Evolutionary conservation across 2,888 invertebrate genomes (phyloP).

Genomic region (Rotaria sp.): DNA sequence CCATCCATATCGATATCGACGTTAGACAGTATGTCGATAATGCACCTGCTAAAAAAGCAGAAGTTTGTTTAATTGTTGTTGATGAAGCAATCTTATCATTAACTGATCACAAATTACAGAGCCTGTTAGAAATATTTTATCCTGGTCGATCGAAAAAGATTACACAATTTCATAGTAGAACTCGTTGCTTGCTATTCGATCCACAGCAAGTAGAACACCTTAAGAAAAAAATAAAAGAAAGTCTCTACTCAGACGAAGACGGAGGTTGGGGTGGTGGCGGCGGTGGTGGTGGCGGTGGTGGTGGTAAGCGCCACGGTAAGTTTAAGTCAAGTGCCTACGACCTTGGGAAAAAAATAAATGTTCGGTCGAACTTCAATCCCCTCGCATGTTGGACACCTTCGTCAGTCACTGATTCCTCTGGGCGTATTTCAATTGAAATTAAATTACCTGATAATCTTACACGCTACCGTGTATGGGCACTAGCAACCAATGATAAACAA

Average conservation of each 20-base stretch:
- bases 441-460: conserved; percentile 3
- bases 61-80: conserved; percentile 7
- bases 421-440: neutral
- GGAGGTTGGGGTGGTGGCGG: neutral
- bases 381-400: neutral
- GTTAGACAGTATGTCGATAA: neutral
- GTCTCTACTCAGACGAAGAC: neutral
- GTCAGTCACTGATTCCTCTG: neutral
- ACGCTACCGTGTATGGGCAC: neutral
- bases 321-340: neutral
- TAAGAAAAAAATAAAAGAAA: neutral
- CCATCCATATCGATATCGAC: neutral
- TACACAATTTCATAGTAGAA: neutral
- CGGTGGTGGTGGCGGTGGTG: neutral
- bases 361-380: neutral
- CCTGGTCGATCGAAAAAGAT: neutral
- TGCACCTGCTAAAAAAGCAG: neutral
- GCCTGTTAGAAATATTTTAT: conserved; percentile 1
- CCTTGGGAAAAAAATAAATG: neutral
- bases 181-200: neutral
- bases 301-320: neutral
- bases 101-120: neutral
- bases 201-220: neutral
- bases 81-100: conserved; percentile 7
- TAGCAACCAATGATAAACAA: conserved; percentile 8